Conservation (phyloP, 2,797 vertebrate species). For the Lagodon rhomboides region DNA sequence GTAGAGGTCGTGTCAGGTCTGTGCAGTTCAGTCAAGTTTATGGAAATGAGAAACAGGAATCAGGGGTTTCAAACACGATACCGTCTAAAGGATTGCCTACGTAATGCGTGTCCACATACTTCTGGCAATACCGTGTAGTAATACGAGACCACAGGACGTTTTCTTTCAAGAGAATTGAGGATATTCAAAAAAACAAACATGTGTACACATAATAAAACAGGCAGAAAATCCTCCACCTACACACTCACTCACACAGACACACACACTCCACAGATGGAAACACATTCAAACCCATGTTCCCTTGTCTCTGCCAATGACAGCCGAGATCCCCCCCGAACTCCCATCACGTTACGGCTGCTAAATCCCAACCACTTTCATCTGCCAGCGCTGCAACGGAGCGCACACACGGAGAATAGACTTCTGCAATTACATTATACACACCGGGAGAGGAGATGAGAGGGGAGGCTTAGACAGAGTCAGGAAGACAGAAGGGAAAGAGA, state of each 20-base stretch:
- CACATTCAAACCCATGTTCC: constrained; percentile 32
- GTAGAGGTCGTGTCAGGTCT: neutral
- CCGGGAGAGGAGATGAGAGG: constrained; percentile 36
- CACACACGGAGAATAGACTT: constrained; percentile 46
- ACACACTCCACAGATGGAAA: constrained; percentile 7
- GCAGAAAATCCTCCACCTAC: constrained; percentile 26
- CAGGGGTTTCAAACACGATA: no score
- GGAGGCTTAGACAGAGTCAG: constrained; percentile 52
- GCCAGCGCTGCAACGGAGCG: constrained; percentile 17
- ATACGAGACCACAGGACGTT: neutral
- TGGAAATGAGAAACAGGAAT: no score
- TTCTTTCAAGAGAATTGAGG: neutral
- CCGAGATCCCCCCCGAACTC: constrained; percentile 17
- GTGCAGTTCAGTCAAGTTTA: neutral
- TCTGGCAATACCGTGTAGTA: neutral
- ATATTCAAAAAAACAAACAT: constrained; percentile 19
- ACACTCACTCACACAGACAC: constrained; percentile 22
- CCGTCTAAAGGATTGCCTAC: no score
- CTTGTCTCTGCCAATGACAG: constrained; percentile 43
- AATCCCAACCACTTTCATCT: constrained; percentile 65
- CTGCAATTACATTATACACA: constrained; percentile 53
- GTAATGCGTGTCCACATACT: neutral
- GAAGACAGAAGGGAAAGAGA: constrained; percentile 44
- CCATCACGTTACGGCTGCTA: constrained; percentile 44
- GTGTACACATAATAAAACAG: constrained; percentile 22